Base-by-base conservation (phyloP, 2,113 vertebrate genomes). In the Anguilla rostrata region DNA sequence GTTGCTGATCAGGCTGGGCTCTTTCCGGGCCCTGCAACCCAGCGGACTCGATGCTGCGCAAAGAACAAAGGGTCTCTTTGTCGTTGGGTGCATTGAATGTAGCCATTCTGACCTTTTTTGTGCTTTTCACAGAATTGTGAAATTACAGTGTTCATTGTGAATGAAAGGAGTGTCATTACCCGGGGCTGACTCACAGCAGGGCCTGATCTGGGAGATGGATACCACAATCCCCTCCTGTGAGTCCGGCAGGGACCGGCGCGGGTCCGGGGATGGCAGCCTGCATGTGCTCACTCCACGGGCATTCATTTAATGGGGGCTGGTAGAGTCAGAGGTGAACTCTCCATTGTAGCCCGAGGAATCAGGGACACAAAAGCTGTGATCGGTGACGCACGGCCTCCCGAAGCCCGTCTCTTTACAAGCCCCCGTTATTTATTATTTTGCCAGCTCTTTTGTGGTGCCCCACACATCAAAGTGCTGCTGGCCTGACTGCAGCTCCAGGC, bases 401-500 rank as follows among this genome's bases (percentile, higher is more conserved):
- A 18, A 46, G 39, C 0, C 34, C 53, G 12, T 11, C 79, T 71
- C 57, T 86, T 86, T 86, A 81, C 53, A n/a, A 63, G 26, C 78
- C 56, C 85, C 22, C 34, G 39, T 83, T 14, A 80, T 83, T 43
- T 53, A 40, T 56, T n/a, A 22, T 22, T 20, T 46, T 9, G 16
- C 43, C 26, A 53, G 12, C 43, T 43, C 86, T 49, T 78, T 83
- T 84, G 66, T 80, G 22, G 43, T 46, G 22, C 11, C 39, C 75
- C 16, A 16, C 43, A 81, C 92, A 89, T 93, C 87, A 92, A 93
- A 90, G 87, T 85, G 86, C 63, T 84, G 79, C 87, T 85, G 75
- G 81, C 86, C 81, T 81, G 79, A 79, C 40, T 18, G n/a, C 81
- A 26, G 57, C 87, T 81, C 78, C 9, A 4, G 40, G 89, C 87